Evolutionary conservation across 1,140 invertebrate genomes (phyloP).

Genomic region (Heliothis virescens): DNA sequence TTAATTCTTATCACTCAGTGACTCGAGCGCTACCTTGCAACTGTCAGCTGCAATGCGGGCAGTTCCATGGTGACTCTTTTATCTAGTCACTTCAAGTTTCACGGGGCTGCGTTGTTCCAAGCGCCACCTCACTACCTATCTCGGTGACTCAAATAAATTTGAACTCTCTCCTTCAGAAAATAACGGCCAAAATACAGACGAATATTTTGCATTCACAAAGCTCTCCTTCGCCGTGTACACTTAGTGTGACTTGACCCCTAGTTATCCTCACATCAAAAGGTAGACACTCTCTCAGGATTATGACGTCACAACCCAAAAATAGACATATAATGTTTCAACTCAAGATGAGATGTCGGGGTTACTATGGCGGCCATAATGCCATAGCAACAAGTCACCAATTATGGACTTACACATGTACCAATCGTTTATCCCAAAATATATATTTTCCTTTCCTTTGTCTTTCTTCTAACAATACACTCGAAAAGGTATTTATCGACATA

Average conservation of each 20-base stretch:
- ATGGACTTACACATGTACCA: neutral
- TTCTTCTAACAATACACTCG: neutral
- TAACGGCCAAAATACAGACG: too few relatives aligned
- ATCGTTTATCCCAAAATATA: neutral
- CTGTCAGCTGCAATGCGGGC: too few relatives aligned
- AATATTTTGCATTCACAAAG: too few relatives aligned
- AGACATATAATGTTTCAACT: conserved; percentile 12
- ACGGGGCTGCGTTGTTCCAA: too few relatives aligned
- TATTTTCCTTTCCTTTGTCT: conserved; percentile 5
- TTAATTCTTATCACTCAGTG: too few relatives aligned
- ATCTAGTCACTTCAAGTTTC: too few relatives aligned
- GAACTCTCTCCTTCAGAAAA: too few relatives aligned
- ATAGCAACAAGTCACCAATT: conserved; percentile 4
- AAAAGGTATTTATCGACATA: conserved; percentile 7
- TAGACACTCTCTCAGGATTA: neutral
- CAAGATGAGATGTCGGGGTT: conserved; percentile 10
- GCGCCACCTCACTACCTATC: too few relatives aligned
- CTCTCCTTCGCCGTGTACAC: neutral
- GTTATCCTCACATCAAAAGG: conserved; percentile 24
- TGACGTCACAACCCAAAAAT: conserved; percentile 25
- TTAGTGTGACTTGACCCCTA: neutral
- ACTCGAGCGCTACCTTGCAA: too few relatives aligned
- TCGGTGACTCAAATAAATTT: too few relatives aligned
- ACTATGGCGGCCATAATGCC: neutral
- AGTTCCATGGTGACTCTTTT: too few relatives aligned